These are phyloP conservation scores for Chironomus tentans DNA, from an alignment of 2,888 invertebrate species.

Conservation along the genomic window DNA sequence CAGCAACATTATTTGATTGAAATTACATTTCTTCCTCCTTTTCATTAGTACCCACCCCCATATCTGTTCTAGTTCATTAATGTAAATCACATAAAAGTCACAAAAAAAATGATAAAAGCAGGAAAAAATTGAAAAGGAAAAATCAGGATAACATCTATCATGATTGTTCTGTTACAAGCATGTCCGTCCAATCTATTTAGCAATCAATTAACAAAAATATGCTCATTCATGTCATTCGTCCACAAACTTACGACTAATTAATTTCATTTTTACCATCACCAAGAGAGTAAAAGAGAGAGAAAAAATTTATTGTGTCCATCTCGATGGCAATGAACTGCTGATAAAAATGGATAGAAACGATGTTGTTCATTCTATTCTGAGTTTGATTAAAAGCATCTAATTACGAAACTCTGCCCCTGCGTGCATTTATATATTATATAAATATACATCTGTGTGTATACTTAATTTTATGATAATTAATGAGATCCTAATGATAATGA, in stretches of 20 bases:
- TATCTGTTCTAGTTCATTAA: too few relatives aligned
- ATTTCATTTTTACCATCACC: not conserved
- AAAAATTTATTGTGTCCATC: not conserved
- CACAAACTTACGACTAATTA: constrained; percentile 4
- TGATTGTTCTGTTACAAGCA: not conserved
- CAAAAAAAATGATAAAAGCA: not conserved
- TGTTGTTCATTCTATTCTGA: not conserved
- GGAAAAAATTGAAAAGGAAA: not conserved
- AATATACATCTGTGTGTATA: not conserved
- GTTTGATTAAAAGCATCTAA: constrained; percentile 12
- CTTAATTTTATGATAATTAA: constrained; percentile 14
- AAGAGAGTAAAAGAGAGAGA: not conserved
- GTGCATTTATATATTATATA: too few relatives aligned
- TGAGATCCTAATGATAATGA: constrained; percentile 14
- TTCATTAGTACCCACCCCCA: too few relatives aligned
- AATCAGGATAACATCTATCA: not conserved
- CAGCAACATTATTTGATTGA: too few relatives aligned
- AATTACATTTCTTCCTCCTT: too few relatives aligned
- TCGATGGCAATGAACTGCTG: not conserved
- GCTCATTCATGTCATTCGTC: not conserved
- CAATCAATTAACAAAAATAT: constrained; percentile 3
- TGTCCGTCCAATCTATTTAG: not conserved
- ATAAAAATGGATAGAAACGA: too few relatives aligned
- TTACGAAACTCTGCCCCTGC: not conserved
- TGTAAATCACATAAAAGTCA: too few relatives aligned